A percentile compares a stretch with the other conserved stretches of the same genome.
Evolutionary conservation across 2,113 vertebrate genomes (phyloP).

Genomic region (Phylloscopus trochilus): DNA sequence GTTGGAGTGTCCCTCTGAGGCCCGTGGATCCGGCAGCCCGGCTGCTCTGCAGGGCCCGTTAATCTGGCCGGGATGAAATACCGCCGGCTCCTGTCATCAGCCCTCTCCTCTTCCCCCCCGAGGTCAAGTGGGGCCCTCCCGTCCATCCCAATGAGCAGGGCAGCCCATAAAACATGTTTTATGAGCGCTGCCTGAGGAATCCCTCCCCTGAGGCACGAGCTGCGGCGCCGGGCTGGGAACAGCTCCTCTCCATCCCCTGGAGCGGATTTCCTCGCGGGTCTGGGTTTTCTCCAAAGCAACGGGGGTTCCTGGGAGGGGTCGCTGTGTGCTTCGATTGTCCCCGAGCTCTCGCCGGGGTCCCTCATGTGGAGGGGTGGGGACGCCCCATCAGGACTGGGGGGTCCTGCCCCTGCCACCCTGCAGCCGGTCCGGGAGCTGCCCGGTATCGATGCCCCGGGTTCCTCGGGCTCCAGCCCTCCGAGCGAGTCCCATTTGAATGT

Average conservation of each 20-base stretch:
- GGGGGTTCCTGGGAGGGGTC: background rate
- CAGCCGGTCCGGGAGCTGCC: background rate
- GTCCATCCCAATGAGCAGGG: background rate
- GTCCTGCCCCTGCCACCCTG: background rate
- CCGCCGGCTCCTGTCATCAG: background rate
- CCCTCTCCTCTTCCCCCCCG: background rate
- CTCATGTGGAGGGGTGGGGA: fast-evolving
- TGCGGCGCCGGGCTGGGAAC: fast-evolving
- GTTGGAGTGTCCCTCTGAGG: fast-evolving
- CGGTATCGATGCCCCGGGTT: fast-evolving
- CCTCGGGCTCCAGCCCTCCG: background rate
- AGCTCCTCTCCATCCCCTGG: background rate
- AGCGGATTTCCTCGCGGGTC: background rate
- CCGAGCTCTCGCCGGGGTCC: background rate
- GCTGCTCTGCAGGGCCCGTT: background rate
- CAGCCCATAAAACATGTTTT: background rate
- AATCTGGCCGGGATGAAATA: background rate
- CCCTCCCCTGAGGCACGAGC: background rate
- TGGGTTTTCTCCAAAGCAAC: fast-evolving
- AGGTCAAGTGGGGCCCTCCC: constrained; percentile 21
- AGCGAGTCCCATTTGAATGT: constrained; percentile 30
- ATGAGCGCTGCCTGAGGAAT: background rate
- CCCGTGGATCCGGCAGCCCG: fast-evolving
- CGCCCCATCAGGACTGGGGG: fast-evolving
- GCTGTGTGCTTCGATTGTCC: fast-evolving